Evolutionary conservation across 2,888 invertebrate species (phyloP), one percentile per base, ranked within the genome.

Genomic region (Drosophila tripunctata): DNA sequence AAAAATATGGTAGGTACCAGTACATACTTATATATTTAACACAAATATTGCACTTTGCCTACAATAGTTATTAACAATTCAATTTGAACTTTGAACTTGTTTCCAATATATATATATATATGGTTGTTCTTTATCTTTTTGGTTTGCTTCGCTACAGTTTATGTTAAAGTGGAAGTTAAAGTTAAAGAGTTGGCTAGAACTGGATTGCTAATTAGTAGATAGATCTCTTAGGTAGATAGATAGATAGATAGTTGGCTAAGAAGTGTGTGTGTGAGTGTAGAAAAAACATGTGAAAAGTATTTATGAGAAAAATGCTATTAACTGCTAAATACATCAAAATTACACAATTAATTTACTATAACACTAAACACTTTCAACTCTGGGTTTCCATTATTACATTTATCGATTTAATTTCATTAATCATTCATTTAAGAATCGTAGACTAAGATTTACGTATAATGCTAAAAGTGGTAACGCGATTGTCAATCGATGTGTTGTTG

Each of bases 41-140:
- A 86, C 66, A 86, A 65, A 82, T 86, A 86, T 86, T 86, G 81
- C 80, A 73, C 27, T 66, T 76, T 87, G 66, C 51, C 77, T 81
- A 87, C 81, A 67, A 66, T 69, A 69, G 87, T 80, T 75, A 67
- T 71, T 87, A 81, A 81, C 81, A 81, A 87, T 81, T 79, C 84
- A 67, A 76, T 81, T 87, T 81, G 87, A 81, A 81, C 81, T 81
- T 87, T 81, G 87, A 81, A 81, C 81, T 81, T 87, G 56, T 61
- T 60, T 52, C 64, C n/a, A 58, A 58, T 66, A 12, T 27, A 17
- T 41, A 12, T 54, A 30, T 24, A 38, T 69, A 31, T 36, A 41
- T 21, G 45, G 21, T 15, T 21, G 12, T 5, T 30, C 15, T 43
- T 15, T 41, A 50, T 52, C 19, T 45, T 31, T 15, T 31, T n/a